Evolutionary conservation across 2,113 vertebrate genomes (phyloP), one percentile per base, ranked within the genome.

Genomic region (Lycocorax pyrrhopterus): DNA sequence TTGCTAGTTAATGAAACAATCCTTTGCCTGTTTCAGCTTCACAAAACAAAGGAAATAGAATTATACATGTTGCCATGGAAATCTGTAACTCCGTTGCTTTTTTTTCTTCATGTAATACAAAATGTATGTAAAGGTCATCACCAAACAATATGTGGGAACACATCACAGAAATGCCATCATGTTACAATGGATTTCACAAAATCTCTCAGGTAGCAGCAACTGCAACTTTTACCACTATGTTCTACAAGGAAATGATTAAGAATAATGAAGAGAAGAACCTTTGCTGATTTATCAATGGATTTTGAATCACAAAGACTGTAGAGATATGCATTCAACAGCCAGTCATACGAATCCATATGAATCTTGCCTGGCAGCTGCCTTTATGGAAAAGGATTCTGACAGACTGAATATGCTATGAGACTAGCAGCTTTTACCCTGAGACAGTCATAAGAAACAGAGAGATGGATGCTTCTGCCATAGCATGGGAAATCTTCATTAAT

Each of bases 321-420:
- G 52, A 74, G 51, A 68, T 55, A 39, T 10, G 32, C 60, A 75
- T 80, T 88, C 53, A 91, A 64, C 58, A 83, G 29, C 27, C 74
- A 94, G 71, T 53, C 51, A 55, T 32, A 86, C 0, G 21, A 73
- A 91, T 82, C 60, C 52, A 25, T 47, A 87, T 35, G 76, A 91
- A 93, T 76, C 76, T 73, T 89, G 74, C 68, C 72, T 94, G 76
- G 80, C 87, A 94, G 94, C 69, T 90, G 69, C 60, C 60, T 93
- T 80, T 84, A 88, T 51, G 53, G 95, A 96, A 96, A 94, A 81
- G 30, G 33, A 67, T 90, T 89, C 84, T 77, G 89, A 85, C 90
- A 95, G 81, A 63, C 41, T 72, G 81, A 93, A 80, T 76, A 84
- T 78, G 91, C 86, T 77, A 84, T 78, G 71, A 90, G 79, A 75